phyloP scores from a whole-genome alignment of 2,113 vertebrate species.

The Campylorhamphus procurvoides region DNA sequence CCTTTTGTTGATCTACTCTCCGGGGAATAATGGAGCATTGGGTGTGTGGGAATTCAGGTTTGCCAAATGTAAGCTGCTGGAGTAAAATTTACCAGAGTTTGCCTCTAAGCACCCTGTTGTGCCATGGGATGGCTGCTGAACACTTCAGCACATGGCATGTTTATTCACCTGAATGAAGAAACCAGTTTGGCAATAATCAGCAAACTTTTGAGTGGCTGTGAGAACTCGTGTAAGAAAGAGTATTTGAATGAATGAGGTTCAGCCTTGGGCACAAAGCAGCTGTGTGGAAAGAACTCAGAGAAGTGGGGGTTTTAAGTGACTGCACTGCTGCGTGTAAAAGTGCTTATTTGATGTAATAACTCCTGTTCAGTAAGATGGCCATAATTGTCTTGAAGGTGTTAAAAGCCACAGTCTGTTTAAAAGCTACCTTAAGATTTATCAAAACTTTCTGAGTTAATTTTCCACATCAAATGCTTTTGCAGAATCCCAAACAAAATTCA shows the following conservation, averaged over 20 bases:
- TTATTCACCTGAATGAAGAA: neutral
- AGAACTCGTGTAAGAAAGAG: neutral
- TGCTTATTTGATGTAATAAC: neutral
- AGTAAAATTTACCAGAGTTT: neutral
- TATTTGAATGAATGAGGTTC: neutral
- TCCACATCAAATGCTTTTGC: neutral
- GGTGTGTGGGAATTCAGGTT: neutral
- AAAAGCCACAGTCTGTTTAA: neutral
- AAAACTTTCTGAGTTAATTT: neutral
- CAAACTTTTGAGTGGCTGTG: accelerated
- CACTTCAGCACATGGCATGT: accelerated
- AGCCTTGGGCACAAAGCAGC: neutral
- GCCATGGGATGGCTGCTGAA: accelerated
- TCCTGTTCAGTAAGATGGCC: neutral
- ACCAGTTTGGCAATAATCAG: neutral
- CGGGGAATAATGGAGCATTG: neutral
- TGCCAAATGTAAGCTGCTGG: neutral
- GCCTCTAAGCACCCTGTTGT: neutral
- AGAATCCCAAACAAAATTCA: neutral
- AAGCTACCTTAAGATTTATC: neutral
- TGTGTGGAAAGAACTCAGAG: neutral
- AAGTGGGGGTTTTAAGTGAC: accelerated
- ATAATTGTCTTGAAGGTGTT: neutral
- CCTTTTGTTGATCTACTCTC: neutral
- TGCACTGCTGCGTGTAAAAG: neutral